Base-by-base conservation (phyloP, 1,140 invertebrate genomes). In the Bombus breviceps region DNA sequence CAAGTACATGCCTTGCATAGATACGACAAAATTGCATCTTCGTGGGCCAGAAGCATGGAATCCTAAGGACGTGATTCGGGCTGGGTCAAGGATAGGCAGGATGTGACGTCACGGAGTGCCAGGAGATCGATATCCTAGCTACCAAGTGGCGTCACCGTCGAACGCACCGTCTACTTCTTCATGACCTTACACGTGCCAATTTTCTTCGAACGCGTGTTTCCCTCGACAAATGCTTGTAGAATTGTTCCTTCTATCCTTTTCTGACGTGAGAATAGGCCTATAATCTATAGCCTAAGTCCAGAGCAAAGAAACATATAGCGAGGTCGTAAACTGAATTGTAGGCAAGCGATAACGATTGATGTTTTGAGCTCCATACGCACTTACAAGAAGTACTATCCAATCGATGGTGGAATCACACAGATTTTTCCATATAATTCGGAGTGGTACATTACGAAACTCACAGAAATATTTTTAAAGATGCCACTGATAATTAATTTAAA, bases 31-130 rank as follows among this genome's bases (percentile, higher is more conserved):
- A 76, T 62, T 71, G 68, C 59, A 64, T 89, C 84, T 81, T 43
- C 12, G 18, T 28, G 22, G 41, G 57, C 28, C 57, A 82, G 71
- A 85, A 80, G 8, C 84, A 39, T 62, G 47, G 72, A 81, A 88
- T 89, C 74, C 86, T 91, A 87, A 92, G 90, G 90, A 93, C 90
- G 86, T 80, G 72, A 81, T 76, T 76, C 85, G 85, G 85, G 90
- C 86, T 92, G 92, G 94, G 94, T 95, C 94, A 95, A 95, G 94
- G 94, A 95, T 95, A 94, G 93, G 88, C 92, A 94, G 93, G 94
- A 94, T 93, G 89, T 94, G 94, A 95, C 94, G 94, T 94, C 93
- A 94, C 90, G 82, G 92, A 89, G 88, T 83, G 85, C 87, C 85
- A 86, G 72, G 88, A 94, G 92, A 95, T 95, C 94, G 93, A 95